Conservation (phyloP, 2,113 vertebrate species). For the Hiodon alosoides region DNA sequence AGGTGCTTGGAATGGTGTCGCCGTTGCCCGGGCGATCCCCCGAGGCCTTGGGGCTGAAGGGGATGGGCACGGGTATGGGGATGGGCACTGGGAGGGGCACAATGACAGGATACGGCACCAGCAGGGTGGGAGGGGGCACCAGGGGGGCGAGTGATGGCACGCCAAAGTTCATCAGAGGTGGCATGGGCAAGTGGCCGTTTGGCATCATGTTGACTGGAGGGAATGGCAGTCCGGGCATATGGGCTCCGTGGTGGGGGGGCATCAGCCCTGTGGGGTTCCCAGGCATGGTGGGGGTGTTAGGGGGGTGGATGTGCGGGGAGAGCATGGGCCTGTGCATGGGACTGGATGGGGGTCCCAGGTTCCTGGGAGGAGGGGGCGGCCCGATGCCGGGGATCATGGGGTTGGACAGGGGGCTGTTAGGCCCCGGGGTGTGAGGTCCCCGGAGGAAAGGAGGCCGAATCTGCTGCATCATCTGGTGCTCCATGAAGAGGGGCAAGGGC, state of each 20-base stretch:
- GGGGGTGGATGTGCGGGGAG: conserved; percentile 84
- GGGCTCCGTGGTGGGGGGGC: conserved; percentile 78
- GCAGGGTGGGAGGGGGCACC: conserved; percentile 90
- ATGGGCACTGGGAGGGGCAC: conserved; percentile 94
- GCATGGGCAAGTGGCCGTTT: conserved; percentile 85
- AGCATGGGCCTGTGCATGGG: conserved; percentile 92
- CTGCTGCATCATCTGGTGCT: conserved; percentile 97
- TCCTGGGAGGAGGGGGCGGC: conserved; percentile 74
- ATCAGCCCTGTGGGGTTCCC: conserved; percentile 77
- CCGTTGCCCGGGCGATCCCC: conserved; percentile 79
- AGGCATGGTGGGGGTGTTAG: conserved; percentile 76
- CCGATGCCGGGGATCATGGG: conserved; percentile 91
- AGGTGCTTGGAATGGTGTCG: conserved; percentile 70
- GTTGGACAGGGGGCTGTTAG: conserved; percentile 88
- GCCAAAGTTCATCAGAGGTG: conserved; percentile 93
- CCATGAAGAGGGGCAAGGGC: conserved; percentile 96
- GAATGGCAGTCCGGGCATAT: conserved; percentile 82
- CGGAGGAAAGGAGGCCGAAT: conserved; percentile 87
- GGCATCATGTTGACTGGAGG: conserved; percentile 92
- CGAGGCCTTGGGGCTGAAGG: conserved; percentile 77
- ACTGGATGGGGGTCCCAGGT: conserved; percentile 80
- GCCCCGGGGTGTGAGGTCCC: conserved; percentile 76
- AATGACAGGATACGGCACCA: conserved; percentile 96
- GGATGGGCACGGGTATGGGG: conserved; percentile 93
- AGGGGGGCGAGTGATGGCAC: conserved; percentile 91